These are phyloP conservation scores for Diarsia brunnea DNA, from an alignment of 2,888 invertebrate genomes.

Conservation along the genomic window DNA sequence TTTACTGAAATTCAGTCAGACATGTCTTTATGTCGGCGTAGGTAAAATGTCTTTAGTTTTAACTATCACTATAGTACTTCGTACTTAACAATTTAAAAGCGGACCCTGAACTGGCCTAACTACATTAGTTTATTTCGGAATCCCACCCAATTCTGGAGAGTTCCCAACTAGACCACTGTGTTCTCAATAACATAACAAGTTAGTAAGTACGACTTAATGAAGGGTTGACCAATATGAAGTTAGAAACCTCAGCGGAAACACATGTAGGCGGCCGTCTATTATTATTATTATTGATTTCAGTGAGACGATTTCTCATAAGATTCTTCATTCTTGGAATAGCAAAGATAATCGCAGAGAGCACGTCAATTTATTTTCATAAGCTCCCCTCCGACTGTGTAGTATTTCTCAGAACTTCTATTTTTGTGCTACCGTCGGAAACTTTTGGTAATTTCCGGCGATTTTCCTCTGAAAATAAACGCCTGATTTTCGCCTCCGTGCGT, in stretches of 20 bases:
- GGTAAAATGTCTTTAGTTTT: neutral
- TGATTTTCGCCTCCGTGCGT: neutral
- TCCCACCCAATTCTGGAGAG: neutral
- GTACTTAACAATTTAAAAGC: too few species aligned
- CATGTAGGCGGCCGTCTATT: too few species aligned
- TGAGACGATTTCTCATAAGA: neutral
- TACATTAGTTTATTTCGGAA: neutral
- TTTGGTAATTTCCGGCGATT: neutral
- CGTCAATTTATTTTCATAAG: too few species aligned
- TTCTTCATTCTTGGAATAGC: neutral
- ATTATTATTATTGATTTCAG: too few species aligned
- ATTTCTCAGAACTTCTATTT: neutral
- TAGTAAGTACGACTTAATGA: neutral
- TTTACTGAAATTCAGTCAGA: too few species aligned
- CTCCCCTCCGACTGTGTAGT: neutral
- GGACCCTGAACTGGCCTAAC: too few species aligned
- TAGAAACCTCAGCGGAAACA: neutral
- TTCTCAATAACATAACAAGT: neutral
- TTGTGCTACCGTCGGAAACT: neutral
- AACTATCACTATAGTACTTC: neutral
- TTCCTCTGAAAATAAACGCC: neutral
- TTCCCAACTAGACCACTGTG: neutral
- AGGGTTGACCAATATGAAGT: too few species aligned
- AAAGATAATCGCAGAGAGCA: neutral
- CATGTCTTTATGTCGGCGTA: too few species aligned